Evolutionary conservation across 2,888 invertebrate genomes (phyloP).

Genomic region (Sisyra terminalis): DNA sequence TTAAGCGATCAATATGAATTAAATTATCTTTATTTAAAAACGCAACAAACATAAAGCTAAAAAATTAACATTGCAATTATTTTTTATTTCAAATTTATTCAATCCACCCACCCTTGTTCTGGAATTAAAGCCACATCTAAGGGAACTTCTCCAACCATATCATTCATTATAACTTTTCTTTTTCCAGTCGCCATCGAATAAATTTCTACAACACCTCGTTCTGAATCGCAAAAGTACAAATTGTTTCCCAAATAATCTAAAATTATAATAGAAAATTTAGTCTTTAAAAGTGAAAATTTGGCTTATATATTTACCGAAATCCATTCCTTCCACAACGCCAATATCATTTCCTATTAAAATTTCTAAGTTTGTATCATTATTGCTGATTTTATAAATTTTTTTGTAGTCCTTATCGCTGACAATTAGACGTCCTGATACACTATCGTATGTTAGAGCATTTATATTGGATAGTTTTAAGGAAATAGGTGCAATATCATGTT

Average conservation of each 20-base stretch:
- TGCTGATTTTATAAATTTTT: conserved; percentile 28
- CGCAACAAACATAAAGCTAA: conserved; percentile 49
- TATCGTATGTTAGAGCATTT: conserved; percentile 51
- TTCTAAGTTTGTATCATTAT: conserved; percentile 15
- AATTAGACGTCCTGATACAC: conserved; percentile 30
- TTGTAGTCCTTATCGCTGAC: conserved; percentile 32
- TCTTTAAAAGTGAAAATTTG: no score
- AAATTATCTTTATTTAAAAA: conserved; percentile 19
- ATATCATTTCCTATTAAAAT: conserved; percentile 26
- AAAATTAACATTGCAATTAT: conserved; percentile 15
- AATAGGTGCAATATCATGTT: conserved; percentile 33
- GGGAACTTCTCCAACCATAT: conserved; percentile 40
- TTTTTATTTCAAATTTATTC: neutral
- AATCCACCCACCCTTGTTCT: conserved; percentile 37
- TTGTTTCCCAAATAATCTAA: conserved; percentile 54
- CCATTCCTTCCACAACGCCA: conserved; percentile 36
- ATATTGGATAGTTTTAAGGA: conserved; percentile 31
- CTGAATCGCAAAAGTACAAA: conserved; percentile 54
- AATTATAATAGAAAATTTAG: no score
- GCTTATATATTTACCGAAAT: conserved; percentile 30
- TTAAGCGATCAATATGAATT: conserved; percentile 46
- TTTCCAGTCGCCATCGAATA: conserved; percentile 40
- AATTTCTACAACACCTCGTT: conserved; percentile 44
- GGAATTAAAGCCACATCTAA: conserved; percentile 50
- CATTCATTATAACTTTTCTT: conserved; percentile 41